phyloP scores from a whole-genome alignment of 2,888 invertebrate species.

The Stegophylla sp. region DNA sequence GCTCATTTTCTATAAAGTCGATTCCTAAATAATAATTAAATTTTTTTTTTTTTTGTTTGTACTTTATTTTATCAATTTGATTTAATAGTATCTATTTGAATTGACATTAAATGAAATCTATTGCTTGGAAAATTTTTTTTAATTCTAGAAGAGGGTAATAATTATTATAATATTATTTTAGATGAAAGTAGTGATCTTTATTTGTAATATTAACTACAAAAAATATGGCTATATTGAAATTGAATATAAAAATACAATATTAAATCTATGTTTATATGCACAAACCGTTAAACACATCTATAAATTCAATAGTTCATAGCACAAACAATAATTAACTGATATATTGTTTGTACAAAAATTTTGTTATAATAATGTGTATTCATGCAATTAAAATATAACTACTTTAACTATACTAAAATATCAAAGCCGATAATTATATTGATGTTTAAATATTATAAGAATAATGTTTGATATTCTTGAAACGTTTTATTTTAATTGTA shows the following conservation, averaged over 20 bases:
- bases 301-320: neutral
- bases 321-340: neutral
- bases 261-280: neutral
- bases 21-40: too few species aligned
- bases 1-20: neutral
- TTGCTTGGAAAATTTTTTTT: neutral
- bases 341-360: neutral
- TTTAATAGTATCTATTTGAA: neutral
- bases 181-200: neutral
- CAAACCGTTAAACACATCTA: slow-evolving; percentile 16
- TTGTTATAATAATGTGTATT: neutral
- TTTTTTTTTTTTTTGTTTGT: too few species aligned
- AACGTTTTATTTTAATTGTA: too few species aligned
- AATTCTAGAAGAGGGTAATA: neutral
- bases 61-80: too few species aligned
- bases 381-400: slow-evolving; percentile 7
- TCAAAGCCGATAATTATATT: neutral
- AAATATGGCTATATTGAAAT: neutral
- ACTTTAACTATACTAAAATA: neutral
- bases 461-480: too few species aligned
- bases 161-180: neutral
- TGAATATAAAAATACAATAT: neutral
- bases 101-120: neutral
- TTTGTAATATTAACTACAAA: neutral
- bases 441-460: too few species aligned